These are phyloP conservation scores for Macroglossus sobrinus DNA, from an alignment of 2,113 vertebrate species.

Conservation along the genomic window DNA sequence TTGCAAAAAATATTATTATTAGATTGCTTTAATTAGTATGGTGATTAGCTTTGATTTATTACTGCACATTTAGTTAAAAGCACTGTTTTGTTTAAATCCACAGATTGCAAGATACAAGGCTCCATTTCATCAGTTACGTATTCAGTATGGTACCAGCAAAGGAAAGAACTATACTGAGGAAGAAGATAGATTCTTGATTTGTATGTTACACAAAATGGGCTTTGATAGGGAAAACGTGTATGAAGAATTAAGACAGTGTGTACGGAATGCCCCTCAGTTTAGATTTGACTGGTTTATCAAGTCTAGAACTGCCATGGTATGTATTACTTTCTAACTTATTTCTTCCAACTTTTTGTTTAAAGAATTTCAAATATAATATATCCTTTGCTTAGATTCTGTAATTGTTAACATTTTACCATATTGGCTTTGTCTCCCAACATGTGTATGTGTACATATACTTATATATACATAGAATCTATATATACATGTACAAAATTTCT, in stretches of 20 bases:
- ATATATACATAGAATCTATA: neutral
- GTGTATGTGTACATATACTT: neutral
- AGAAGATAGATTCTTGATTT: conserved; percentile 92
- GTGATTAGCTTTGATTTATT: neutral
- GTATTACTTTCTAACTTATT: conserved; percentile 61
- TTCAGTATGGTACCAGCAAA: conserved; percentile 93
- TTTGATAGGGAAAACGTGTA: conserved; percentile 93
- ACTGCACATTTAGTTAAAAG: neutral
- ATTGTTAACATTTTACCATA: neutral
- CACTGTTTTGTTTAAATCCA: conserved; percentile 56
- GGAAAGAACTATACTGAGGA: conserved; percentile 94
- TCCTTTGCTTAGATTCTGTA: neutral
- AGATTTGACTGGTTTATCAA: conserved; percentile 95
- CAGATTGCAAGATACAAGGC: conserved; percentile 93
- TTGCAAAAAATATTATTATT: neutral
- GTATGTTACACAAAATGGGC: conserved; percentile 94
- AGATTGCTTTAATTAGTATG: neutral
- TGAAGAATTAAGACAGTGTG: conserved; percentile 91
- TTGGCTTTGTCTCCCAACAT: neutral
- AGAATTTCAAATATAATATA: neutral
- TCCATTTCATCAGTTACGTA: conserved; percentile 91
- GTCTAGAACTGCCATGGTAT: conserved; percentile 92
- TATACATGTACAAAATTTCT: neutral
- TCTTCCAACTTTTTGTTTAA: neutral
- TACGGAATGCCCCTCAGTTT: conserved; percentile 92